These are phyloP conservation scores for Margarornis squamiger DNA, from an alignment of 2,797 vertebrate species.

Conservation along the genomic window DNA sequence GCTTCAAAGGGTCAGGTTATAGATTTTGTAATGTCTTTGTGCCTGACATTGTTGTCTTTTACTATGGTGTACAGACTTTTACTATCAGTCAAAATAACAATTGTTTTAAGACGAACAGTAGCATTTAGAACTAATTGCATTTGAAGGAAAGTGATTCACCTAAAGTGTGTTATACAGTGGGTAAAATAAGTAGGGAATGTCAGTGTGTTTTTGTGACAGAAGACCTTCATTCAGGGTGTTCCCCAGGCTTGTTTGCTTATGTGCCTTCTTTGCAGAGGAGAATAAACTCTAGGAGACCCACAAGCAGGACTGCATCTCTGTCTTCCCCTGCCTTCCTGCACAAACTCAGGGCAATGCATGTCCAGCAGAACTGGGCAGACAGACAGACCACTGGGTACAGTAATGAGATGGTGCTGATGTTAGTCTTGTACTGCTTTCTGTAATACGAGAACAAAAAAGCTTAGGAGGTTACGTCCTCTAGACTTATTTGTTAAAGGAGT, in stretches of 20 bases:
- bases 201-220: neutral
- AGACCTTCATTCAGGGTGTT: neutral
- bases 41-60: slow-evolving; percentile 66
- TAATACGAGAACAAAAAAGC: neutral
- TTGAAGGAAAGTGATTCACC: slow-evolving; percentile 43
- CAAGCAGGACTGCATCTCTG: neutral
- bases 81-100: slow-evolving; percentile 73
- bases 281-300: neutral
- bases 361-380: neutral
- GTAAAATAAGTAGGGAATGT: neutral
- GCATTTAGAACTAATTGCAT: slow-evolving; percentile 57
- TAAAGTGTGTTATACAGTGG: neutral
- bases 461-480: neutral
- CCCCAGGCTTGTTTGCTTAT: neutral
- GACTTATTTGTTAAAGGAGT: neutral
- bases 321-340: neutral
- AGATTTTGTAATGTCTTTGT: slow-evolving; percentile 74
- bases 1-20: slow-evolving; percentile 72
- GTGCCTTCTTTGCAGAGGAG: neutral
- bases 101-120: slow-evolving; percentile 72
- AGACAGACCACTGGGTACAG: neutral
- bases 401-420: neutral
- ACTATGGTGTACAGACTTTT: slow-evolving; percentile 62
- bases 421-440: neutral
- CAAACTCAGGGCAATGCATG: neutral